Conservation (phyloP, 64 coral and sea anemone species). For the Dendrophyllia cribrosa region DNA sequence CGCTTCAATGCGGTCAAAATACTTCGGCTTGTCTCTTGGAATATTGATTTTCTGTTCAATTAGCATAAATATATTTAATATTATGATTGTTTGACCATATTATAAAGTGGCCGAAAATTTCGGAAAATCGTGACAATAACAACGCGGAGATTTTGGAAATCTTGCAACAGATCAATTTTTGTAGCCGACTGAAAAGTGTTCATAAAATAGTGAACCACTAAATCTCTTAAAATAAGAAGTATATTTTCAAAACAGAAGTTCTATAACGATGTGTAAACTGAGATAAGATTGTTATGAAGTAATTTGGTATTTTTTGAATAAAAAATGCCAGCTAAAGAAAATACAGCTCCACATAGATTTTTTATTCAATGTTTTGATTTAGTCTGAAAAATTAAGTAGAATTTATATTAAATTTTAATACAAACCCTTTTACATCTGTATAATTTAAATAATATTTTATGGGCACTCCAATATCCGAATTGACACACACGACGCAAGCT, state of each 20-base stretch:
- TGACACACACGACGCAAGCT: too few species aligned
- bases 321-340: too few species aligned
- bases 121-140: too few species aligned
- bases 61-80: conserved; percentile 1
- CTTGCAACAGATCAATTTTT: too few species aligned
- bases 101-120: neutral
- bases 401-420: neutral
- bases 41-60: conserved; percentile 10
- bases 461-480: too few species aligned
- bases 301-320: too few species aligned
- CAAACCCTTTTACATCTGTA: too few species aligned
- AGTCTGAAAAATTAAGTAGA: neutral
- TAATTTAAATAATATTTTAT: neutral
- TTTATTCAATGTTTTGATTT: conserved; percentile 7
- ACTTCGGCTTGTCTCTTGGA: neutral
- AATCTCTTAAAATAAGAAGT: neutral
- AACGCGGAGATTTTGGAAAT: too few species aligned
- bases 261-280: neutral
- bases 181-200: neutral
- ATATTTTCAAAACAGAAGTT: neutral
- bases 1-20: neutral
- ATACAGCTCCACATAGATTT: neutral
- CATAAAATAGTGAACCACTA: too few species aligned
- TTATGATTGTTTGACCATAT: neutral
- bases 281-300: too few species aligned